A percentile compares a stretch with the other conserved stretches of the same genome.
Conservation (phyloP, 1,140 invertebrate genomes). For the Bombus turneri region DNA sequence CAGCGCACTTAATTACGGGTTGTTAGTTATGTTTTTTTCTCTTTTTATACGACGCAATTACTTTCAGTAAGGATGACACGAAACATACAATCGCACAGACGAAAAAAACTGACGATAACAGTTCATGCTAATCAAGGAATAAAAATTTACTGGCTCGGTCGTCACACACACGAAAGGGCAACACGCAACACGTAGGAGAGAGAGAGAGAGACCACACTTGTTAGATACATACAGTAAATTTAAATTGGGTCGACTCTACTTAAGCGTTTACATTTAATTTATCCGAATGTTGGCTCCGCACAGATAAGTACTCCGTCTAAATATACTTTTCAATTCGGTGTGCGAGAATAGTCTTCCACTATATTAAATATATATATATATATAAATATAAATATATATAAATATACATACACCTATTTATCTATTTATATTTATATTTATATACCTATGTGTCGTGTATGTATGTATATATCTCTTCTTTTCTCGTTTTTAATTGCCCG, state of each 20-base stretch:
- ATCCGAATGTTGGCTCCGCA: constrained; percentile 53
- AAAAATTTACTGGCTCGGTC: constrained; percentile 58
- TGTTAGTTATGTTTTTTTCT: neutral
- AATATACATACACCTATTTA: neutral
- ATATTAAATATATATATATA: constrained; percentile 22
- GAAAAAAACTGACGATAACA: constrained; percentile 34
- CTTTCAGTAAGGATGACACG: constrained; percentile 43
- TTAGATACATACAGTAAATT: constrained; percentile 61
- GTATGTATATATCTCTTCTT: neutral
- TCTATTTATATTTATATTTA: constrained; percentile 24
- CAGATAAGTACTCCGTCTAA: constrained; percentile 59
- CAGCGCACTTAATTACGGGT: neutral
- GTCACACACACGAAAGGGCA: constrained; percentile 46
- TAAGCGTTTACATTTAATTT: constrained; percentile 65
- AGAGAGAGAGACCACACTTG: constrained; percentile 48
- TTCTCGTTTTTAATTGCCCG: constrained; percentile 18
- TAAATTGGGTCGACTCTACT: constrained; percentile 62
- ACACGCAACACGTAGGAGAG: constrained; percentile 60
- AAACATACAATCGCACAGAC: constrained; percentile 44
- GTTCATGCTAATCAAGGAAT: constrained; percentile 48
- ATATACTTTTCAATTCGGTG: constrained; percentile 58
- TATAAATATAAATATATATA: constrained; percentile 3
- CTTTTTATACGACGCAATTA: constrained; percentile 19
- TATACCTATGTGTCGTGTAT: neutral
- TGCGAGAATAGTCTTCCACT: constrained; percentile 48